Evolutionary conservation across 2,797 vertebrate genomes (phyloP).

Genomic region (Huso huso): DNA sequence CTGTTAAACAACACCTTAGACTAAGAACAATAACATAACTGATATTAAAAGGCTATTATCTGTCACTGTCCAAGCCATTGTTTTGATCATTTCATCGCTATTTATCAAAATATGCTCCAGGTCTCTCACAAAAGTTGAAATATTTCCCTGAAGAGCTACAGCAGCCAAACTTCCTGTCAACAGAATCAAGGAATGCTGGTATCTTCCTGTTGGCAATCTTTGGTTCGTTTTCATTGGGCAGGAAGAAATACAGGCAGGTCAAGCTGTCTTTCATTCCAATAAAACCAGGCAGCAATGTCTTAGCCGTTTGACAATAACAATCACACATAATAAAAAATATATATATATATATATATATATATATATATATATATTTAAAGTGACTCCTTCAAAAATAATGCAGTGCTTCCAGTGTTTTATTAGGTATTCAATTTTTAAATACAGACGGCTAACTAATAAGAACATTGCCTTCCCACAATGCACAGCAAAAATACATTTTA

Average conservation of each 20-base stretch:
- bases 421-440: too few species aligned
- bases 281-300: constrained; percentile 28
- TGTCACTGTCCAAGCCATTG: constrained; percentile 43
- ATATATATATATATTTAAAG: constrained; percentile 28
- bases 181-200: constrained; percentile 47
- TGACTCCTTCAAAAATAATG: too few species aligned
- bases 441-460: too few species aligned
- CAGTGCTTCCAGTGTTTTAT: too few species aligned
- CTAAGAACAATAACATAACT: constrained; percentile 33
- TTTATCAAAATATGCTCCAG: constrained; percentile 34
- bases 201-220: constrained; percentile 49
- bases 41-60: constrained; percentile 50
- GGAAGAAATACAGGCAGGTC: constrained; percentile 37
- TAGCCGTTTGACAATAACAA: constrained; percentile 27
- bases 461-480: too few species aligned
- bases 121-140: constrained; percentile 28
- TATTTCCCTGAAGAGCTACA: constrained; percentile 43
- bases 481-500: too few species aligned
- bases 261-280: constrained; percentile 18
- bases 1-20: constrained; percentile 2
- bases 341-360: constrained; percentile 36
- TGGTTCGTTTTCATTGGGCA: constrained; percentile 43
- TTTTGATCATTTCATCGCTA: constrained; percentile 49
- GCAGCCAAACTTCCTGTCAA: constrained; percentile 50
- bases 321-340: constrained; percentile 17